Evolutionary conservation across 2,113 vertebrate species (phyloP).

Genomic region (Nycticebus coucang): DNA sequence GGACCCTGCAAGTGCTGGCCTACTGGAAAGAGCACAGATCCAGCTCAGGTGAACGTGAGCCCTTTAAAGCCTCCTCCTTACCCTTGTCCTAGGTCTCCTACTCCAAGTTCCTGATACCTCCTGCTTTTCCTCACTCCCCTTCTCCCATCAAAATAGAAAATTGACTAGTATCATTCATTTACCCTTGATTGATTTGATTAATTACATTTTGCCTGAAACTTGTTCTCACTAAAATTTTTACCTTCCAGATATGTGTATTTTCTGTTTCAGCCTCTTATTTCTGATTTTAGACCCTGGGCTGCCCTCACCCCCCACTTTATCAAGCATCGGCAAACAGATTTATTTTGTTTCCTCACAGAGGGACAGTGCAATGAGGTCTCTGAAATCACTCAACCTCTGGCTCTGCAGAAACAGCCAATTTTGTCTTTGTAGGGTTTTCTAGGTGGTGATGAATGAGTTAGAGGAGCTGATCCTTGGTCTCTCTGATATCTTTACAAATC

Average conservation of each 20-base stretch:
- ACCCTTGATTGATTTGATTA: neutral
- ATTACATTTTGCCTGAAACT: neutral
- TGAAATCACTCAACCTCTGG: neutral
- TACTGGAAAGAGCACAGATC: neutral
- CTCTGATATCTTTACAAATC: neutral
- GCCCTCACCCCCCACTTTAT: neutral
- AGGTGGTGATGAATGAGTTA: neutral
- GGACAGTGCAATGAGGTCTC: neutral
- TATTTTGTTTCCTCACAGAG: neutral
- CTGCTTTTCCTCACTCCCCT: neutral
- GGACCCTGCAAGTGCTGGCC: neutral
- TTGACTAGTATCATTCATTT: neutral
- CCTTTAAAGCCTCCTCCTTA: neutral
- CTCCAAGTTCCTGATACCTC: neutral
- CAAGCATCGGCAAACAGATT: neutral
- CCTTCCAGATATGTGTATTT: neutral
- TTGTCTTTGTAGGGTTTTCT: neutral
- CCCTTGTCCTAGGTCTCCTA: neutral
- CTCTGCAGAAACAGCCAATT: neutral
- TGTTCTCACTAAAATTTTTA: neutral
- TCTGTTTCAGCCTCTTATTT: slow-evolving; percentile 16
- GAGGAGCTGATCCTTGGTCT: neutral
- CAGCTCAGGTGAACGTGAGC: neutral
- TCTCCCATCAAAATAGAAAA: neutral
- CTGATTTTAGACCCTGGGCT: slow-evolving; percentile 1